A percentile compares a stretch with the other conserved stretches of the same genome.
These are phyloP conservation scores for Nannospalax galili DNA, from an alignment of 2,113 vertebrate species.

Conservation along the genomic window DNA sequence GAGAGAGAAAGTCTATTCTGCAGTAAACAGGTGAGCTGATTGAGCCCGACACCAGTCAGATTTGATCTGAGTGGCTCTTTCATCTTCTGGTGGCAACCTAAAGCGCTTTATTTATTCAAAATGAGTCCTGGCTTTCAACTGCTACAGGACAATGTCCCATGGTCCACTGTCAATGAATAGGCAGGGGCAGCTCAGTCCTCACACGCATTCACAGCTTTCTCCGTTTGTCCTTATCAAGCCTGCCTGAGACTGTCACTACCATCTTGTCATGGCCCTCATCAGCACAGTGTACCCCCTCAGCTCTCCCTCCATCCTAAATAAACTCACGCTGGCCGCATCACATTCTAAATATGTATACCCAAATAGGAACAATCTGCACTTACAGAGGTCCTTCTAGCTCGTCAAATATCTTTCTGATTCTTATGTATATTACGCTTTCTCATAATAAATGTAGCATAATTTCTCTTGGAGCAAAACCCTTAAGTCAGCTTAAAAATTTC, in stretches of 20 bases:
- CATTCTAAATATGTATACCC: background rate
- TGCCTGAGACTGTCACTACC: background rate
- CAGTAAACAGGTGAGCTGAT: conserved; percentile 4
- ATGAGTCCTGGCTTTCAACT: conserved; percentile 44
- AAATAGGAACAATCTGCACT: background rate
- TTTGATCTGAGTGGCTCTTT: conserved; percentile 40
- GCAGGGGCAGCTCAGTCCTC: background rate
- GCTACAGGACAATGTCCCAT: background rate
- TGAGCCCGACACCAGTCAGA: conserved; percentile 58
- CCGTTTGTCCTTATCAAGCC: background rate
- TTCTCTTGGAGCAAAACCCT: background rate
- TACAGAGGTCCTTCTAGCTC: too few relatives aligned
- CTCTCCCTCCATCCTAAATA: background rate
- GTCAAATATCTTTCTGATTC: background rate
- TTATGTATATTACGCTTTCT: background rate
- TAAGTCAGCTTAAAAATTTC: background rate
- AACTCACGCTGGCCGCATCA: background rate
- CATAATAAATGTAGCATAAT: background rate
- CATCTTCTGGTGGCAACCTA: background rate
- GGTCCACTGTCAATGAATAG: background rate
- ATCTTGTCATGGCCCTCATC: background rate
- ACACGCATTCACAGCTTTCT: background rate
- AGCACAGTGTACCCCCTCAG: background rate
- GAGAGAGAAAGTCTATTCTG: background rate
- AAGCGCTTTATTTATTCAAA: conserved; percentile 59